Evolutionary conservation across 2,888 invertebrate species (phyloP).

Genomic region (Chironomus riparius): DNA sequence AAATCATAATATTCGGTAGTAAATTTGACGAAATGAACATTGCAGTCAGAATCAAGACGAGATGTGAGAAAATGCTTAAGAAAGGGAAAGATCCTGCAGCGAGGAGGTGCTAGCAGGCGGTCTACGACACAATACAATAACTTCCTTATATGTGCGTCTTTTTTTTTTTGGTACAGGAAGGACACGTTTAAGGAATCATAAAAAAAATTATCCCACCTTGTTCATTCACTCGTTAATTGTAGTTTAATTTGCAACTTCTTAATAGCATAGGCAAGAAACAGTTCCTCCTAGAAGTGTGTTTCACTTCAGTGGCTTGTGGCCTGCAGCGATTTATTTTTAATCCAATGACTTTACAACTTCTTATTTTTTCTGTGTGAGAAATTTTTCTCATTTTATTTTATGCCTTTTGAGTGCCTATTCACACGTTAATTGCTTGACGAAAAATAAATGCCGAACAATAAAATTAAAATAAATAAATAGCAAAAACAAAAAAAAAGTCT

Average conservation of each 20-base stretch:
- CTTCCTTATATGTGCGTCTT: neutral
- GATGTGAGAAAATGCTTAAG: neutral
- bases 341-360: conserved; percentile 1
- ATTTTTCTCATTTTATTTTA: neutral
- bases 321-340: neutral
- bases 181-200: neutral
- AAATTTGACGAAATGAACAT: conserved; percentile 14
- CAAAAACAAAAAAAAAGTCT: neutral
- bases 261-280: neutral
- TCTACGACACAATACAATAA: neutral
- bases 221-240: conserved; percentile 18
- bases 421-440: neutral
- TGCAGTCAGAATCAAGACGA: neutral
- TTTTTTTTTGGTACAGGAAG: neutral
- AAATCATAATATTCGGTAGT: too few species aligned
- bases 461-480: neutral
- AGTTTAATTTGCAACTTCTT: conserved; percentile 27
- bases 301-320: conserved; percentile 25
- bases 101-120: conserved; percentile 11
- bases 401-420: neutral
- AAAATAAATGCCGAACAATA: neutral
- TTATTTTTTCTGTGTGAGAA: neutral
- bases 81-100: neutral
- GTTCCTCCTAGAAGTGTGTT: conserved; percentile 16
- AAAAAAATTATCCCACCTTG: conserved; percentile 16